phyloP scores from a whole-genome alignment of 2,113 vertebrate genomes.

The Petromus typicus region DNA sequence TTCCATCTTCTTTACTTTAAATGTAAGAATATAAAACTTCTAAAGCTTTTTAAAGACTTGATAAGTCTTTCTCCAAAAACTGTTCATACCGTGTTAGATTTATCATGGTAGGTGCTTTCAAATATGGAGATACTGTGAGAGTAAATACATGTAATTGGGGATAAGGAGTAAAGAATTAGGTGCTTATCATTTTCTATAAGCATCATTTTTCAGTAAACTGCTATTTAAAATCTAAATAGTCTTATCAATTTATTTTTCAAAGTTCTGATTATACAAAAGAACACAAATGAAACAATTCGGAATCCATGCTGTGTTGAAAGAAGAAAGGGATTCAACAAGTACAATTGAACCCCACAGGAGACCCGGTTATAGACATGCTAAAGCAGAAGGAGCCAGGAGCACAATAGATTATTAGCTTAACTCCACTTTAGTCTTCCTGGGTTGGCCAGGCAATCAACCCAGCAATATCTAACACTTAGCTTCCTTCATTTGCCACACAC shows the following conservation, averaged over 20 bases:
- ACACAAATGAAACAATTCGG: slow-evolving; percentile 66
- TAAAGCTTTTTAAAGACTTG: slow-evolving; percentile 54
- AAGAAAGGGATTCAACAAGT: slow-evolving; percentile 57
- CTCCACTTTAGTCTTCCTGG: slow-evolving; percentile 31
- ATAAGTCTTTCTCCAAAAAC: slow-evolving; percentile 3
- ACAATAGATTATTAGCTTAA: slow-evolving; percentile 63
- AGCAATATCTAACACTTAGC: slow-evolving; percentile 30
- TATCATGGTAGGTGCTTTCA: not conserved
- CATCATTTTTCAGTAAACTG: slow-evolving; percentile 6
- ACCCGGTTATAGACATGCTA: slow-evolving; percentile 2
- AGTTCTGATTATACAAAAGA: slow-evolving; percentile 63
- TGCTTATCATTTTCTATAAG: slow-evolving; percentile 18
- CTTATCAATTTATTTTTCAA: slow-evolving; percentile 35
- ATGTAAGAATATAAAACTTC: slow-evolving; percentile 24
- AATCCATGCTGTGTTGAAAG: slow-evolving; percentile 61
- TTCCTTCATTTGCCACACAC: slow-evolving; percentile 47
- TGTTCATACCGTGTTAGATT: not conserved
- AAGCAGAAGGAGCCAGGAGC: not conserved
- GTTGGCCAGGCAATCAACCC: slow-evolving; percentile 34
- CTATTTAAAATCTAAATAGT: slow-evolving; percentile 64
- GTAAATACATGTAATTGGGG: not conserved
- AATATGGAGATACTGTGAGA: not conserved
- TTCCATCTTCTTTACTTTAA: slow-evolving; percentile 42
- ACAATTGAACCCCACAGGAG: slow-evolving; percentile 66
- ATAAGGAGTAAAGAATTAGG: not conserved